Percentiles rank a stretch among this genome's conserved stretches.
Evolutionary conservation across 2,113 vertebrate genomes (phyloP).

Genomic region (Stercorarius parasiticus): DNA sequence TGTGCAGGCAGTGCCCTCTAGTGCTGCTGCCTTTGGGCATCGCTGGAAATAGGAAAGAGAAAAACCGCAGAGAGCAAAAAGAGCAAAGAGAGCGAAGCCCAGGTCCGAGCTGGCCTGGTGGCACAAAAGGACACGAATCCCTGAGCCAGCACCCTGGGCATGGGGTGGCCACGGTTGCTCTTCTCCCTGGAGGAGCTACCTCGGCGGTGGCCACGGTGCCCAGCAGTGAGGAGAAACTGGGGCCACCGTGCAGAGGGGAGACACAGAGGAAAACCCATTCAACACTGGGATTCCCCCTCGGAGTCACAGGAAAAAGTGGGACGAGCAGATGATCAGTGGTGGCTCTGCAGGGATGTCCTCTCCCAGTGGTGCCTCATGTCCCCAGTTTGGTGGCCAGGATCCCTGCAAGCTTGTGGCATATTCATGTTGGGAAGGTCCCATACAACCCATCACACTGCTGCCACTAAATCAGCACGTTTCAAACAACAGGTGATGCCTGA

Average conservation of each 20-base stretch:
- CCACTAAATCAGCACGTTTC: background rate
- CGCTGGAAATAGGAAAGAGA: background rate
- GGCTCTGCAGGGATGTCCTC: background rate
- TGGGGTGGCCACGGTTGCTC: rapidly evolving
- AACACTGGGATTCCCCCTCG: background rate
- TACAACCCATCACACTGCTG: background rate
- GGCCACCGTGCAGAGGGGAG: background rate
- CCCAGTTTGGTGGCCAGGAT: background rate
- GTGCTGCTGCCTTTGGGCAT: conserved; percentile 55
- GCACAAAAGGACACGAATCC: background rate
- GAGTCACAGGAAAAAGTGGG: background rate
- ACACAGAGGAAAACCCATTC: background rate
- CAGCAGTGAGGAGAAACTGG: background rate
- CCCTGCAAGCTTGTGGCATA: background rate
- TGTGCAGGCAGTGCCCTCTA: conserved; percentile 75
- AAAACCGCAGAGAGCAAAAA: background rate
- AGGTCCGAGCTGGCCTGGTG: rapidly evolving
- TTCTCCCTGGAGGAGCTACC: background rate
- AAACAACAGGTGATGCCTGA: background rate
- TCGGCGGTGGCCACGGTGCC: background rate
- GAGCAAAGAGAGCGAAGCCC: background rate
- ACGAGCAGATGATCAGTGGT: rapidly evolving
- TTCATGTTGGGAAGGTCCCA: background rate
- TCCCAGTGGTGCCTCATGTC: background rate
- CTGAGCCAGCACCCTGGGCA: background rate